Evolutionary conservation across 2,113 vertebrate species (phyloP), one percentile per base, ranked within the genome.

Genomic region (Prionailurus bengalensis): DNA sequence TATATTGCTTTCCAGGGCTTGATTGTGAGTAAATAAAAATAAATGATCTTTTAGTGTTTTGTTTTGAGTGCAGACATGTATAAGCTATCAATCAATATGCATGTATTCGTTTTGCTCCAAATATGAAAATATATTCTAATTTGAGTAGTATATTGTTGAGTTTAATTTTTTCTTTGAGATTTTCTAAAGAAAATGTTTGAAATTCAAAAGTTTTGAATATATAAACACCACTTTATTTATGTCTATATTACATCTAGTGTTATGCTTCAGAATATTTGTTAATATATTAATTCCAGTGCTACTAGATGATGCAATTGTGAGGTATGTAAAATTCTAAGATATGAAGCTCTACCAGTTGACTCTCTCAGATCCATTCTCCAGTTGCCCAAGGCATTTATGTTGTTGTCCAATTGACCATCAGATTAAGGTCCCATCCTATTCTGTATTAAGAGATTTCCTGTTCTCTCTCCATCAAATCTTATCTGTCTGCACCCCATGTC

Each of bases 21-120:
- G 85, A 55, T 5, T 92, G 53, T 42, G 92, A 7, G 66, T 93
- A 95, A 97, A 91, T 16, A 65, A 51, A 96, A 96, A 16, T 74
- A 97, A 71, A 1, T 0, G 0, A 33, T 68, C 12, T 94, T 87
- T 95, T 42, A 76, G 4, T 78, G 2, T 45, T 86, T 25, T 63
- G 1, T 21, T 96, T 93, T 94, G 83, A 85, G 23, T 81, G 42
- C 4, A 97, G 36, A 0, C 4, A 42, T 94, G 36, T 4, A 80
- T 39, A 91, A 92, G 48, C 14, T 68, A 91, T 78, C 45, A 94
- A 8, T 80, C 71, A 95, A 68, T 85, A 4, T 6, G 80, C 13
- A 78, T 55, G 25, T 4, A 6, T 88, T 97, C 87, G 29, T 55
- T 42, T 91, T 10, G 58, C 27, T 55, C 19, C 0, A 93, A 25